These are phyloP conservation scores for Antitype chi DNA, from an alignment of 2,888 invertebrate species.

Conservation along the genomic window DNA sequence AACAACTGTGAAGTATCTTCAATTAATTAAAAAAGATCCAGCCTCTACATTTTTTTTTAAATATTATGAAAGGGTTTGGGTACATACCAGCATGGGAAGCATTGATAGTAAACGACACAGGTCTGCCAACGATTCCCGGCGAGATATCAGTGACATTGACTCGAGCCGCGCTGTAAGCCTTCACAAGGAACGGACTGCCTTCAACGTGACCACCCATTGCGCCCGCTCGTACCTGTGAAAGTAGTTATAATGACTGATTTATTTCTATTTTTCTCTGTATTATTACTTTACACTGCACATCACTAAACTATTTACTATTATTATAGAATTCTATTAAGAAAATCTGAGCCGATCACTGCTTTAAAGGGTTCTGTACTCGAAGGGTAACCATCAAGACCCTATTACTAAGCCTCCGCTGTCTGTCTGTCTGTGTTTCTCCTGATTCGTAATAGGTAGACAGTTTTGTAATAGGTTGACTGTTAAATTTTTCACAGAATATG, in stretches of 20 bases:
- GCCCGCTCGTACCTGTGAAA: constrained; percentile 84
- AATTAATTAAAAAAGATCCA: no score
- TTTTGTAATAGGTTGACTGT: no score
- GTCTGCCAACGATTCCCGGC: constrained; percentile 97
- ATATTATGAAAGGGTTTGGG: background rate
- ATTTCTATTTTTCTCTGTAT: background rate
- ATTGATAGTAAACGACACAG: constrained; percentile 98
- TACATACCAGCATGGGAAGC: constrained; percentile 92
- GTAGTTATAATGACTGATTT: background rate
- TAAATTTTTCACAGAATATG: no score
- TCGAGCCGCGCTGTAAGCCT: constrained; percentile 98
- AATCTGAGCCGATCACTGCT: background rate
- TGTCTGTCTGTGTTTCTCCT: no score
- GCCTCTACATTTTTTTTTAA: no score
- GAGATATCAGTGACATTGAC: constrained; percentile 98
- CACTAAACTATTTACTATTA: background rate
- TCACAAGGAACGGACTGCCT: constrained; percentile 98
- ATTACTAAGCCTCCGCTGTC: no score
- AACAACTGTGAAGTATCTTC: no score
- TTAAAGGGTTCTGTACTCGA: no score
- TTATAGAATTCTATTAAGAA: background rate
- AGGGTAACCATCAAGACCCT: no score
- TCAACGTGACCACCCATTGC: constrained; percentile 95
- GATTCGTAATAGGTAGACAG: no score
- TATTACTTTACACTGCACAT: background rate